phyloP scores from a whole-genome alignment of 1,140 invertebrate genomes.

The Cyclargus thomasi region DNA sequence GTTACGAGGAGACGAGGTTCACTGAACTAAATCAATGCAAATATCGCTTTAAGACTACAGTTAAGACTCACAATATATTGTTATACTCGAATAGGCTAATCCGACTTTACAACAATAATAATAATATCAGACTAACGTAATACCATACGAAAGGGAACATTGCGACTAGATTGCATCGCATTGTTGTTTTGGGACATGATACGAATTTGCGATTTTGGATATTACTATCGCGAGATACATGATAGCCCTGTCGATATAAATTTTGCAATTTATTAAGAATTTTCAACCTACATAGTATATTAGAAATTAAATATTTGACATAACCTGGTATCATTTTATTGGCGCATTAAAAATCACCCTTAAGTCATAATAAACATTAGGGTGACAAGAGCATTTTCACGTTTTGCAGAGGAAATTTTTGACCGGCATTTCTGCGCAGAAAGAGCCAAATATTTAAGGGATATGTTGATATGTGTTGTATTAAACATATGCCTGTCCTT shows the following conservation, averaged over 20 bases:
- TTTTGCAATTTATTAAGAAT: not conserved
- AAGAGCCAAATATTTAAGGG: no score
- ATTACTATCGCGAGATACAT: no score
- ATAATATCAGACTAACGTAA: not conserved
- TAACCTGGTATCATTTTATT: not conserved
- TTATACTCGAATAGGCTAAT: constrained; percentile 27
- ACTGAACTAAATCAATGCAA: constrained; percentile 33
- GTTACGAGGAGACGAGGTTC: constrained; percentile 14
- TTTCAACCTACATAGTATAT: not conserved
- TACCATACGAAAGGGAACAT: no score
- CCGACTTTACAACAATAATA: not conserved
- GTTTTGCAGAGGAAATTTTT: not conserved
- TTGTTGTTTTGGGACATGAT: no score
- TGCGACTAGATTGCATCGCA: no score
- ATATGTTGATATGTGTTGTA: no score
- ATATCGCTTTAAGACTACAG: constrained; percentile 26
- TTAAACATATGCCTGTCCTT: no score
- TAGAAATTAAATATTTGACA: not conserved
- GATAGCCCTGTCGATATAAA: no score
- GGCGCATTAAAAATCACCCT: not conserved
- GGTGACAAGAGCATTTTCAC: not conserved
- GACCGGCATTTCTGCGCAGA: no score
- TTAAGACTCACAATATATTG: constrained; percentile 21
- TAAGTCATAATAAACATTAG: not conserved
- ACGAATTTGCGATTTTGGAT: no score